Evolutionary conservation across 2,113 vertebrate species (phyloP).

Genomic region (Brachypodius melanocephalos): DNA sequence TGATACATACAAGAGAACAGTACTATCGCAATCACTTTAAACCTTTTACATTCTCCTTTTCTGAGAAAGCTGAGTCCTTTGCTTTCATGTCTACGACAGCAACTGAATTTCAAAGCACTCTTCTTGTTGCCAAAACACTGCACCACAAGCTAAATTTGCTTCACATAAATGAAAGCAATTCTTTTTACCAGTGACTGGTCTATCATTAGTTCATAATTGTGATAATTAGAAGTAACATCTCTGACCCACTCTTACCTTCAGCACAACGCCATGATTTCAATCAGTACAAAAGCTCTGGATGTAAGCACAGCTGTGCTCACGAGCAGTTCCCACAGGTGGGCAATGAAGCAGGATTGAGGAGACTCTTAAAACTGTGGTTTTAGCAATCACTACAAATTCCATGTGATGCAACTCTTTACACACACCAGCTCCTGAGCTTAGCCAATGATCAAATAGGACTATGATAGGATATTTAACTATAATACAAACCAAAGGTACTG

Average conservation of each 20-base stretch:
- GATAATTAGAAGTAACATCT: constrained; percentile 2
- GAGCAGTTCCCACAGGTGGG: background rate
- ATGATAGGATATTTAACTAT: background rate
- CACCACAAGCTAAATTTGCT: background rate
- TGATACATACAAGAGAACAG: background rate
- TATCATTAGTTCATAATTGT: background rate
- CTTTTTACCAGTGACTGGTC: background rate
- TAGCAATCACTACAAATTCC: background rate
- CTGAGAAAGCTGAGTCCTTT: background rate
- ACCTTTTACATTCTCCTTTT: background rate
- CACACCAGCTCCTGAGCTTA: background rate
- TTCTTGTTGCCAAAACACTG: background rate
- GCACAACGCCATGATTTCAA: background rate
- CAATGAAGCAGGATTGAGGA: background rate
- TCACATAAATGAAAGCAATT: background rate
- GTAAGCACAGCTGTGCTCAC: background rate
- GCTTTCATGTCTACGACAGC: background rate
- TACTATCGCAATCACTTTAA: background rate
- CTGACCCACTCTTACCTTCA: background rate
- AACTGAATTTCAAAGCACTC: background rate
- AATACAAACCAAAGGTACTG: background rate
- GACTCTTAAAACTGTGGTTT: background rate
- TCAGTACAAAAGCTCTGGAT: background rate
- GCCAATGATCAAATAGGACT: background rate
- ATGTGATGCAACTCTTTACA: background rate